Conservation (phyloP, 2,888 invertebrate species). For the Caenorhabditis afra region DNA sequence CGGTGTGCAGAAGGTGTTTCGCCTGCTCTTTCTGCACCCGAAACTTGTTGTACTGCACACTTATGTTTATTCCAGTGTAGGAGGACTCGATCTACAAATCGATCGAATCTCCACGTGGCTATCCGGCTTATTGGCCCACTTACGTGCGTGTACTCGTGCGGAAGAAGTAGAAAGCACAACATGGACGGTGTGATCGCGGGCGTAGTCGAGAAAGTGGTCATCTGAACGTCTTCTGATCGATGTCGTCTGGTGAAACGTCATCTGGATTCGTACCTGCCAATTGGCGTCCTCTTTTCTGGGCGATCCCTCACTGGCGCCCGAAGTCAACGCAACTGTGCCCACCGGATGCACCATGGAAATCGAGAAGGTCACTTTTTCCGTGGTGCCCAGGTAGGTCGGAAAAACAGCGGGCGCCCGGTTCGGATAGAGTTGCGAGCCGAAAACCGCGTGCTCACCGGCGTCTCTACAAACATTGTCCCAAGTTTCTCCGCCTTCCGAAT, state of each 20-base stretch:
- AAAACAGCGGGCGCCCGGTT: conserved; percentile 62
- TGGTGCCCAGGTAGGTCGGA: conserved; percentile 49
- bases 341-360: conserved; percentile 64
- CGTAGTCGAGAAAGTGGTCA: conserved; percentile 62
- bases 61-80: conserved; percentile 63
- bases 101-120: too few species aligned
- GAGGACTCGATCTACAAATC: conserved; percentile 62
- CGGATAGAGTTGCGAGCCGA: conserved; percentile 63
- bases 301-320: conserved; percentile 37
- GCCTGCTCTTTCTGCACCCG: conserved; percentile 62
- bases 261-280: conserved; percentile 61
- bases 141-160: conserved; percentile 60
- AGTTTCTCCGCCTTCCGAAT: neutral
- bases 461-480: conserved; percentile 58
- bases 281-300: conserved; percentile 58
- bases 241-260: neutral
- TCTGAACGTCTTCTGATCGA: conserved; percentile 28
- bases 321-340: conserved; percentile 61
- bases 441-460: conserved; percentile 69
- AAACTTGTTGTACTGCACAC: conserved; percentile 61
- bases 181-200: conserved; percentile 59
- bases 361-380: conserved; percentile 59
- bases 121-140: neutral
- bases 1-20: conserved; percentile 56
- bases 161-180: conserved; percentile 59